These are phyloP conservation scores for Sminthurides bifidus DNA, from an alignment of 1,140 invertebrate genomes.

Conservation along the genomic window DNA sequence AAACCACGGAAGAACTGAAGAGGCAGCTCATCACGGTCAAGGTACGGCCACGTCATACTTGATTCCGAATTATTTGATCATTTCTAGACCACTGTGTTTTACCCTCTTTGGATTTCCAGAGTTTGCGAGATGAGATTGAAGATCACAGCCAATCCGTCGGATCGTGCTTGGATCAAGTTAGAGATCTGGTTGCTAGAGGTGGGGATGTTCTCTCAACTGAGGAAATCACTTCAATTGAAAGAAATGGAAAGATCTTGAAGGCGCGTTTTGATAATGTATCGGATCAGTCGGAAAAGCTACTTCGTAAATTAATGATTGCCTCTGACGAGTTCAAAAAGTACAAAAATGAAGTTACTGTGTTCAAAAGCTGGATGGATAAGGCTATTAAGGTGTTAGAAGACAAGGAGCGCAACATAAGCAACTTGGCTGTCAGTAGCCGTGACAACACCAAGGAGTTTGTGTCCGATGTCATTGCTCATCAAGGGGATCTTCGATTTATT, in stretches of 20 bases:
- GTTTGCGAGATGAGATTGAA: slow-evolving; percentile 81
- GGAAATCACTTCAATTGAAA: slow-evolving; percentile 73
- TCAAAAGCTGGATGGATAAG: slow-evolving; percentile 71
- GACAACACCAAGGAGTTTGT: slow-evolving; percentile 73
- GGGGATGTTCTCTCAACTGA: slow-evolving; percentile 78
- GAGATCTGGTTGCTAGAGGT: slow-evolving; percentile 77
- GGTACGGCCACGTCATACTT: slow-evolving; percentile 40
- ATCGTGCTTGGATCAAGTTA: slow-evolving; percentile 78
- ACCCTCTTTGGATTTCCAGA: slow-evolving; percentile 40
- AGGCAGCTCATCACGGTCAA: slow-evolving; percentile 82
- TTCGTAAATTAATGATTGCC: slow-evolving; percentile 61
- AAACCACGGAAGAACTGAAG: slow-evolving; percentile 72
- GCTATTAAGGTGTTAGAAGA: slow-evolving; percentile 67
- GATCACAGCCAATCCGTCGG: slow-evolving; percentile 71
- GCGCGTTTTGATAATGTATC: slow-evolving; percentile 67
- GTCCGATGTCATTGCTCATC: slow-evolving; percentile 86
- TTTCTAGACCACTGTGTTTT: not conserved
- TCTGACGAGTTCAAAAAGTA: slow-evolving; percentile 80
- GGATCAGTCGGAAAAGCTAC: slow-evolving; percentile 63
- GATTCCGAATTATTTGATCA: not conserved
- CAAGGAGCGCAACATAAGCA: slow-evolving; percentile 68
- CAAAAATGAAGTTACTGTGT: slow-evolving; percentile 62
- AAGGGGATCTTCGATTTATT: slow-evolving; percentile 85
- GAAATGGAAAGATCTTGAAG: slow-evolving; percentile 67
- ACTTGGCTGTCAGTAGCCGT: slow-evolving; percentile 40